A percentile compares a stretch with the other conserved stretches of the same genome.
These are phyloP conservation scores for Dichetophora obliterata DNA, from an alignment of 2,888 invertebrate species.

Conservation along the genomic window DNA sequence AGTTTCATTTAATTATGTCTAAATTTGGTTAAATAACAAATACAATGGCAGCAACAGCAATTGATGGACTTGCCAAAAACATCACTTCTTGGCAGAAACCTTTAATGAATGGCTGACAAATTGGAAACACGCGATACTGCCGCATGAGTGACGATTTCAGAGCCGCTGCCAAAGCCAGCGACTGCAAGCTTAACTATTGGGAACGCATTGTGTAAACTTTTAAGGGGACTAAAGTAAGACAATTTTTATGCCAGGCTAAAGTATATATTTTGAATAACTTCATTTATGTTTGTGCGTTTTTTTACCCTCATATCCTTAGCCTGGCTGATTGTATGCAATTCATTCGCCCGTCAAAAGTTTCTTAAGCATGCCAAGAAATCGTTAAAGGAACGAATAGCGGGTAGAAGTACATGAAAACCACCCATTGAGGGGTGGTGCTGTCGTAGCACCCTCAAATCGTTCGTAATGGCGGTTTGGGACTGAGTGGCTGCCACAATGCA, in stretches of 20 bases:
- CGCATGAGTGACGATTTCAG: not conserved
- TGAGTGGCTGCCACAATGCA: not conserved
- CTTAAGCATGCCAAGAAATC: not conserved
- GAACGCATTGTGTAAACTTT: slow-evolving; percentile 46
- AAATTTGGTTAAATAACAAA: slow-evolving; percentile 66
- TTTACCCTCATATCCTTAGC: slow-evolving; percentile 1
- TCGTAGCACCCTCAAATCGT: slow-evolving; percentile 40
- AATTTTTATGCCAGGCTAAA: not conserved
- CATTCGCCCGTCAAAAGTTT: slow-evolving; percentile 36
- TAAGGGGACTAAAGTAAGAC: slow-evolving; percentile 52
- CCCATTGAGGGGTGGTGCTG: not conserved
- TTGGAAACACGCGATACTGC: slow-evolving; percentile 65
- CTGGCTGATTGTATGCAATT: slow-evolving; percentile 42
- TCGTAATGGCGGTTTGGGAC: slow-evolving; percentile 12
- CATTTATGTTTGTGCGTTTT: slow-evolving; percentile 20
- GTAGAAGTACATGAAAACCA: not conserved
- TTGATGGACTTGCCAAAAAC: slow-evolving; percentile 24
- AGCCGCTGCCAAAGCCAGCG: not conserved
- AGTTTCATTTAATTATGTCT: slow-evolving; percentile 68
- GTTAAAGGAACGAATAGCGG: not conserved
- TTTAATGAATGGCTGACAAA: slow-evolving; percentile 58
- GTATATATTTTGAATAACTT: slow-evolving; percentile 24
- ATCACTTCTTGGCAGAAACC: slow-evolving; percentile 3
- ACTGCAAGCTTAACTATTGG: slow-evolving; percentile 55
- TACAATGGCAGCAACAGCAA: slow-evolving; percentile 52